Evolutionary conservation across 2,888 invertebrate species (phyloP).

Genomic region (Aradus depressus): DNA sequence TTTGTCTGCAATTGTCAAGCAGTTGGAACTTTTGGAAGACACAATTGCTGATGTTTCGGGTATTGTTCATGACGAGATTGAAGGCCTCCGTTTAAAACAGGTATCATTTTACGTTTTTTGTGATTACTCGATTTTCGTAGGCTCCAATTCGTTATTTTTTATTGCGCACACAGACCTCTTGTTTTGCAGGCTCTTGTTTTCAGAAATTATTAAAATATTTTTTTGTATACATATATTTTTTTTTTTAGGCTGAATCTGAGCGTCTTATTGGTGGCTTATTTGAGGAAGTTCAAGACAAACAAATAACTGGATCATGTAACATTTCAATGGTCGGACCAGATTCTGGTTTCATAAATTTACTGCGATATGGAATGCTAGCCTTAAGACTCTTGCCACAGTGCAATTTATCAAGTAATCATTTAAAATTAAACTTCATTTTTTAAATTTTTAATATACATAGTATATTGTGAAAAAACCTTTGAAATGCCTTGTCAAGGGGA

Average conservation of each 20-base stretch:
- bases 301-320: conserved; percentile 37
- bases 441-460: conserved; percentile 1
- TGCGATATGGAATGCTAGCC: conserved; percentile 63
- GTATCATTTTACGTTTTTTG: conserved; percentile 7
- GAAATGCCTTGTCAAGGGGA: no score
- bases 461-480: neutral
- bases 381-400: conserved; percentile 62
- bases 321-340: conserved; percentile 53
- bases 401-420: conserved; percentile 52
- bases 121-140: no score
- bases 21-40: conserved; percentile 49
- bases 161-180: no score
- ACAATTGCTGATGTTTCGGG: conserved; percentile 46
- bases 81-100: conserved; percentile 38
- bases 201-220: neutral
- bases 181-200: no score
- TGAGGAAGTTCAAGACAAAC: conserved; percentile 41
- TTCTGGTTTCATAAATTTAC: conserved; percentile 61
- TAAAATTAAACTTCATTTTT: neutral
- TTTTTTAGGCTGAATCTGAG: conserved; percentile 42
- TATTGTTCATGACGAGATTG: conserved; percentile 45
- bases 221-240: conserved; percentile 12
- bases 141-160: no score
- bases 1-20: conserved; percentile 44
- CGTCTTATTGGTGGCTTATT: conserved; percentile 44